Base-by-base conservation (phyloP, 1,140 invertebrate genomes). In the Eurosta solidaginis region DNA sequence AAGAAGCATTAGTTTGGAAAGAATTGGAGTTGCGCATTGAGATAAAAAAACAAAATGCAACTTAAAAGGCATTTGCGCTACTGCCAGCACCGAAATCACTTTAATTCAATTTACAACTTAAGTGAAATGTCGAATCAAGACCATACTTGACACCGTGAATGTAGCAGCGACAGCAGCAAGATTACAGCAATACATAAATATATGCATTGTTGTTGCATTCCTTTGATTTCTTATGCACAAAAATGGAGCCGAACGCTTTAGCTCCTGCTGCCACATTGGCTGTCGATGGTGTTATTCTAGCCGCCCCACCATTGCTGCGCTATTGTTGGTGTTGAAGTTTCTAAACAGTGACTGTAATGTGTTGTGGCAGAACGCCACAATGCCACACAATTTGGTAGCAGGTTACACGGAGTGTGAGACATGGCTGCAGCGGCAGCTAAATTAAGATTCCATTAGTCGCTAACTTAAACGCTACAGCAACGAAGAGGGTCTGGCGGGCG, bases 371-470 rank as follows among this genome's bases (percentile, higher is more conserved):
- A 68, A 68, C 27, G 59, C 52, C 52, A 59, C 52, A 59, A 20
- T 59, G 52, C 9, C 27, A 27, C 52, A 27, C 9, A 17, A 17
- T 5, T 2, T 17, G 14, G 9, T 40, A 5, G 74, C 40, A 22
- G 7, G 9, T 7, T 9, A 22, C 44, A 42, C 27, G 74, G 27
- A 44, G 42, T 36, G 22, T 9, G 68, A 33, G 68, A 74, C n/a
- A 7, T 45, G 17, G 44, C 44, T 7, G 42, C 22, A 22, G 12
- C 12, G 47, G 29, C 44, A 40, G 76, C 83, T 85, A 85, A 85
- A 85, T 85, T 85, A 85, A 85, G 84, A 85, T 85, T 85, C 84
- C 84, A 85, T 85, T 85, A 85, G 84, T 81, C 82, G 59, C n/a
- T 40, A 33, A 68, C 59, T 68, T 40, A 40, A 33, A 17, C 22